Base-by-base conservation (phyloP, 2,797 vertebrate genomes). In the Eulemur rubriventer region DNA sequence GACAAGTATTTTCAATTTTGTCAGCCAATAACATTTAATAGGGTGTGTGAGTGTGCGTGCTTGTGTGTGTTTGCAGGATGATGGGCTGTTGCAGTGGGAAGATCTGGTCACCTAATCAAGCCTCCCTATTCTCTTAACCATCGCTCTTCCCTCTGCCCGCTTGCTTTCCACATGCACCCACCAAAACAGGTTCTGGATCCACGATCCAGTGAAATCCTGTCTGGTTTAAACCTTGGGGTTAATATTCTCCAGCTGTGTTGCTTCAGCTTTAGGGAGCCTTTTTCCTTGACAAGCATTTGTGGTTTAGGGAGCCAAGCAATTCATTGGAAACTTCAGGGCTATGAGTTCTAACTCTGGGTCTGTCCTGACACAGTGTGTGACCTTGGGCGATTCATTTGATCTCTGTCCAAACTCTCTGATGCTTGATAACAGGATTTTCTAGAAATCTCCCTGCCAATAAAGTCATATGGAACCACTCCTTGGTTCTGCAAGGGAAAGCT, bases 361-460 rank as follows among this genome's bases (percentile, higher is more conserved):
- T 96, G 92, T 90, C 82, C 88, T 93, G 96, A 97, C 94, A 92
- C 84, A 88, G 87, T 2, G 67, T 95, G 87, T 95, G 97, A 98
- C 95, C 97, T 98, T 98, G 96, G 97, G 90, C 85, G 57, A 94
- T 95, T 97, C 90, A 98, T 97, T 95, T 98, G 97, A 97, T 98
- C 97, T 98, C 90, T 78, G 38, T 98, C 98, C 97, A 98, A 94
- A 91, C 55, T 96, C 87, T 97, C 95, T 97, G 96, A 97, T 98
- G 96, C 93, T 98, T 82, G 94, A 97, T 96, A 97, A 96, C 92
- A 97, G 95, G 94, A 97, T 98, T 97, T 98, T 97, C 78, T 98
- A 95, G 87, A 83, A 86, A 59, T 59, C 35, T 91, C 41, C 87
- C 92, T 96, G 95, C 91, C 41, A 69, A 75, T 95, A 96, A 96